A percentile compares a stretch with the other conserved stretches of the same genome.
phyloP scores from a whole-genome alignment of 2,888 invertebrate genomes.

The Meiosimyza decipiens region DNA sequence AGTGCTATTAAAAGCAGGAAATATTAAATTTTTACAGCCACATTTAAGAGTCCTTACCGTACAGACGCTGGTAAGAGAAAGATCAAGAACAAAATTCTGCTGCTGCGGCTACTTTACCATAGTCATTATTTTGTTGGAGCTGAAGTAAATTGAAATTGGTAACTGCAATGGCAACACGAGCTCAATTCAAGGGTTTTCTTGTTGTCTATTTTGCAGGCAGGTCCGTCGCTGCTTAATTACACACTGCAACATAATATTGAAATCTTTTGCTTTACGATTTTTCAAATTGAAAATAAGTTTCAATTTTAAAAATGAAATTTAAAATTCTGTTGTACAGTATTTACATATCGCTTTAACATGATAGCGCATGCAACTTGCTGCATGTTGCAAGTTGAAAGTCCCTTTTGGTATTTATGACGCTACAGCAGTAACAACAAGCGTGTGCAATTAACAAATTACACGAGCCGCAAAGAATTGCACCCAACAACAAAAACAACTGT shows the following conservation, averaged over 20 bases:
- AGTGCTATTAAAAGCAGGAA: constrained; percentile 7
- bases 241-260: no score
- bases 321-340: constrained; percentile 7
- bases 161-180: neutral
- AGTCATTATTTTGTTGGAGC: neutral
- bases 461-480: constrained; percentile 16
- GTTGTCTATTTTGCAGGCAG: no score
- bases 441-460: constrained; percentile 42
- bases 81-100: neutral
- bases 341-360: constrained; percentile 53
- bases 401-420: constrained; percentile 43
- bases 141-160: constrained; percentile 23
- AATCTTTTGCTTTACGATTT: no score
- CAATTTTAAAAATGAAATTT: constrained; percentile 30
- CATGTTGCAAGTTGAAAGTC: constrained; percentile 35
- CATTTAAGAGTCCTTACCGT: no score
- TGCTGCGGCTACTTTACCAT: neutral
- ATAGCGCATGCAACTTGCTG: constrained; percentile 45
- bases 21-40: no score
- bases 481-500: constrained; percentile 8
- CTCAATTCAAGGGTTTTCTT: no score
- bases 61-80: neutral
- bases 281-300: no score
- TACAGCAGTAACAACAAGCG: constrained; percentile 30
- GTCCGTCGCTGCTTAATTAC: no score